Conservation (phyloP, 2,888 invertebrate genomes). For the Drosophila buzzatii region DNA sequence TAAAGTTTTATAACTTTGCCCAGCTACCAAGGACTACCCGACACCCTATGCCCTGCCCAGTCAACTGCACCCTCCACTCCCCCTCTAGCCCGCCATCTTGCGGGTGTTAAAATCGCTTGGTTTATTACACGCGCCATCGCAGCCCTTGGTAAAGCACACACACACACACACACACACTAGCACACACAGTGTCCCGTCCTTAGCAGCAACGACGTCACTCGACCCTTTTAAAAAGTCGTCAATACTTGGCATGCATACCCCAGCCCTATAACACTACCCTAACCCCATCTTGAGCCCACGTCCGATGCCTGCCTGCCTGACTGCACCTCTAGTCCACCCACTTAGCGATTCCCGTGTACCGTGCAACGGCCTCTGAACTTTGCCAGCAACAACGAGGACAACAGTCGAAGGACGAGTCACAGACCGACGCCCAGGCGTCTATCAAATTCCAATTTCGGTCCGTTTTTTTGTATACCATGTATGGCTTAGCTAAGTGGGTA, state of each 20-base stretch:
- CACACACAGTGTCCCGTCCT: slow-evolving; percentile 42
- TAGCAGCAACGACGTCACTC: slow-evolving; percentile 63
- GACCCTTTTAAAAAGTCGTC: slow-evolving; percentile 82
- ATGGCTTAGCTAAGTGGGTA: not conserved
- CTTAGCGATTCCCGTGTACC: slow-evolving; percentile 25
- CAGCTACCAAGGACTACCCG: slow-evolving; percentile 23
- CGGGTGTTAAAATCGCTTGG: slow-evolving; percentile 79
- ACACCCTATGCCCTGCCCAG: slow-evolving; percentile 13
- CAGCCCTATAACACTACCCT: not conserved
- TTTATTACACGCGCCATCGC: slow-evolving; percentile 77
- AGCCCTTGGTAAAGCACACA: slow-evolving; percentile 21
- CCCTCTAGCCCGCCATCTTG: slow-evolving; percentile 18
- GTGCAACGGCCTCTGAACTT: slow-evolving; percentile 73
- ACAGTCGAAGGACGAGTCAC: slow-evolving; percentile 38
- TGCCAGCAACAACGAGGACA: slow-evolving; percentile 27
- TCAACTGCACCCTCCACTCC: not conserved
- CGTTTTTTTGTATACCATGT: slow-evolving; percentile 56
- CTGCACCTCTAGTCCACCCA: slow-evolving; percentile 1
- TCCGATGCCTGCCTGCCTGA: not conserved
- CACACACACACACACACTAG: slow-evolving; percentile 15
- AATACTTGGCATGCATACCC: slow-evolving; percentile 64
- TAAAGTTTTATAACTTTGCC: slow-evolving; percentile 82
- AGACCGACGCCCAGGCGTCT: slow-evolving; percentile 67
- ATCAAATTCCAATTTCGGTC: slow-evolving; percentile 82
- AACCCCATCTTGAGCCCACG: not conserved